Conservation (phyloP, 2,888 invertebrate genomes). For the Andrena fulva region DNA sequence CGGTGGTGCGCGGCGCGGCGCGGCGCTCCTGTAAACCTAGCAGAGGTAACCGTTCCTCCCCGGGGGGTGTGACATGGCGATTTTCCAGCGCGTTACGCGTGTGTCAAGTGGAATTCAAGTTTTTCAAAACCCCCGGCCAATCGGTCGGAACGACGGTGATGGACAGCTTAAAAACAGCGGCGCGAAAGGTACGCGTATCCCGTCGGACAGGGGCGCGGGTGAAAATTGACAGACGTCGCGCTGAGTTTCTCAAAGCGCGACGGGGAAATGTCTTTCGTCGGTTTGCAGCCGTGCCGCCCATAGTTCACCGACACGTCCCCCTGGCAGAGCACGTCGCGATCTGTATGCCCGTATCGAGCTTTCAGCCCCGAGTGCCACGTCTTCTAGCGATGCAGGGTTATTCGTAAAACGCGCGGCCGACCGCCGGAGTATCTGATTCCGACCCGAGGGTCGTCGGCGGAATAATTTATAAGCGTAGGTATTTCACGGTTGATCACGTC, state of each 20-base stretch:
- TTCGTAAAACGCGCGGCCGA: slow-evolving; percentile 10
- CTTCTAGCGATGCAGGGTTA: background rate
- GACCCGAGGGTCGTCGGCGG: background rate
- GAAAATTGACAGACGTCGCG: slow-evolving; percentile 59
- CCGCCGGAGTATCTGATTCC: slow-evolving; percentile 40
- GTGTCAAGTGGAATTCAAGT: slow-evolving; percentile 44
- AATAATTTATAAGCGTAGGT: slow-evolving; percentile 63
- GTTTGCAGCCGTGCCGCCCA: background rate
- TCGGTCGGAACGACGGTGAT: slow-evolving; percentile 45
- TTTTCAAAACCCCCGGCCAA: slow-evolving; percentile 28
- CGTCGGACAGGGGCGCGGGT: background rate
- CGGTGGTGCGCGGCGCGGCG: background rate
- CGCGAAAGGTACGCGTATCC: slow-evolving; percentile 34
- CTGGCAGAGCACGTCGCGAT: too few species aligned
- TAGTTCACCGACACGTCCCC: background rate
- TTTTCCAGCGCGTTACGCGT: slow-evolving; percentile 33
- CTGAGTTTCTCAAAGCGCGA: slow-evolving; percentile 33
- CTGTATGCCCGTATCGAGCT: background rate
- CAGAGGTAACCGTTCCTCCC: background rate
- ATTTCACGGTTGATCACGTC: slow-evolving; percentile 69
- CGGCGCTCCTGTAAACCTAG: background rate
- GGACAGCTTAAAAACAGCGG: slow-evolving; percentile 50
- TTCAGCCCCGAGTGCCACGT: background rate
- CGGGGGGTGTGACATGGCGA: slow-evolving; percentile 19
- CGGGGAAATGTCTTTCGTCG: slow-evolving; percentile 9